Percentiles rank a stretch among this genome's conserved stretches.
Evolutionary conservation across 2,888 invertebrate species (phyloP).

Genomic region (Agrochola circellaris): DNA sequence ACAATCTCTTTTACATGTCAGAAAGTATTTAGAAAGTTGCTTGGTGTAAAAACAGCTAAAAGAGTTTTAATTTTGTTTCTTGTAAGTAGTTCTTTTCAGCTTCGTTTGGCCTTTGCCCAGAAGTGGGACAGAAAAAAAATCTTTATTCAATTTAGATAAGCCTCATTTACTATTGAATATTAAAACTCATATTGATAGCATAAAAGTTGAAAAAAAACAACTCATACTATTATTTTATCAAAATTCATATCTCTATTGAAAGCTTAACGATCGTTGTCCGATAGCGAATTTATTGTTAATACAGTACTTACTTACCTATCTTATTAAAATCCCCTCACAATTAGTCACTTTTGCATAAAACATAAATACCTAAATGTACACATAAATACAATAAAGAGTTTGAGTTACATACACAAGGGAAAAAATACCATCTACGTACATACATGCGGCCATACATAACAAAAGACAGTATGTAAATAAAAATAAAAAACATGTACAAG

Average conservation of each 20-base stretch:
- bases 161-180: background rate
- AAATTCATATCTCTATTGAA: constrained; percentile 5
- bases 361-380: background rate
- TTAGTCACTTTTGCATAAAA: background rate
- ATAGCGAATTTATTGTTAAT: constrained; percentile 15
- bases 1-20: constrained; percentile 3
- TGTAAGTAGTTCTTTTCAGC: background rate
- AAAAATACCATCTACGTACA: background rate
- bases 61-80: background rate
- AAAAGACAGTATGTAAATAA: background rate
- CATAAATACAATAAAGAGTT: no score
- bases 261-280: background rate
- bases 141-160: background rate
- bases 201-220: background rate
- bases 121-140: background rate
- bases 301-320: background rate
- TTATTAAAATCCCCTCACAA: background rate
- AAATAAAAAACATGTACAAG: constrained; percentile 8
- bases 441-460: constrained; percentile 4
- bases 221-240: background rate
- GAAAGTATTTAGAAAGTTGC: constrained; percentile 27
- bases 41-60: background rate
- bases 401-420: background rate
- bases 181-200: background rate
- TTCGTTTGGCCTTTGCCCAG: background rate